These are phyloP conservation scores for Thaumetopoea pityocampa DNA, from an alignment of 1,140 invertebrate species.

Conservation along the genomic window DNA sequence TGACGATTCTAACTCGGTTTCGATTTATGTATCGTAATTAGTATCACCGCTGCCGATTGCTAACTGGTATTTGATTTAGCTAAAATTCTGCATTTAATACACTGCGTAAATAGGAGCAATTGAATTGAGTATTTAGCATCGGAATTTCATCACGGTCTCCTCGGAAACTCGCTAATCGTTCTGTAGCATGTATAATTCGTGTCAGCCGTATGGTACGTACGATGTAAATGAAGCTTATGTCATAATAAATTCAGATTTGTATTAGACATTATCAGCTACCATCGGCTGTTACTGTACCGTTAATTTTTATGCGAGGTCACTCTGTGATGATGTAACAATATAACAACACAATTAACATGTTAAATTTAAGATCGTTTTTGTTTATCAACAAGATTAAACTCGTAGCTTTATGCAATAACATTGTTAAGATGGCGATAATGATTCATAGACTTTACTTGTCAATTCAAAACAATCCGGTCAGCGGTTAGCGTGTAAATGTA, in stretches of 20 bases:
- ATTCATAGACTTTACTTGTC: no score
- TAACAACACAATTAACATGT: no score
- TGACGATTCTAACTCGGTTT: constrained; percentile 5
- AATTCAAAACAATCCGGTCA: no score
- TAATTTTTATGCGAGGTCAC: no score
- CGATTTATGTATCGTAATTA: constrained; percentile 8
- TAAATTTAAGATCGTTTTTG: no score
- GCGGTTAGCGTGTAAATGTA: no score
- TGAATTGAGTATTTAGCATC: constrained; percentile 22
- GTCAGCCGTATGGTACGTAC: background rate
- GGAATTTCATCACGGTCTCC: constrained; percentile 23
- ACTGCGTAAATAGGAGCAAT: constrained; percentile 24
- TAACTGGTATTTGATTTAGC: constrained; percentile 5
- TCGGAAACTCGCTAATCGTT: background rate
- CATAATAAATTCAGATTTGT: constrained; percentile 22
- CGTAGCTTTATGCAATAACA: no score
- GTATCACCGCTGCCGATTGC: constrained; percentile 11
- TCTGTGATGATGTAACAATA: no score
- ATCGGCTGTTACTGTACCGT: constrained; percentile 6
- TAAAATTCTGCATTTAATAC: constrained; percentile 14
- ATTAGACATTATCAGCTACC: constrained; percentile 13
- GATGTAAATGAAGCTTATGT: constrained; percentile 8
- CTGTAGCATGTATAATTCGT: background rate
- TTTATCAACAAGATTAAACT: no score
- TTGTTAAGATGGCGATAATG: no score